Evolutionary conservation across 1,140 invertebrate genomes (phyloP).

Genomic region (Brachionus calyciflorus): DNA sequence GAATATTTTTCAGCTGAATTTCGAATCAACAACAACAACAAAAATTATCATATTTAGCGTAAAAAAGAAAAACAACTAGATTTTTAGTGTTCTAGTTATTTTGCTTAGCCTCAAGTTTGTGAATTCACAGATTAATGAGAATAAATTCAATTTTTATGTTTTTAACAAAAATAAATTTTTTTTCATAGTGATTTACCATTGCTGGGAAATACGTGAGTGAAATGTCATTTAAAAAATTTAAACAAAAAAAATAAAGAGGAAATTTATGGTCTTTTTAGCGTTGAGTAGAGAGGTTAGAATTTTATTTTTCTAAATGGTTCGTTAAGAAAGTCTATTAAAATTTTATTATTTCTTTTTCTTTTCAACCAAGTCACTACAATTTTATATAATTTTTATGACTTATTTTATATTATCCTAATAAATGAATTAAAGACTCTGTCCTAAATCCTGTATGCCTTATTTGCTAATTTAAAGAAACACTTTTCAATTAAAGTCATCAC

Average conservation of each 20-base stretch:
- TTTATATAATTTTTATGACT: neutral
- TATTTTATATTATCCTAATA: too few relatives aligned
- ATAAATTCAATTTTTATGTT: slow-evolving; percentile 7
- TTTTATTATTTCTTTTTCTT: neutral
- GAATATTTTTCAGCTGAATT: neutral
- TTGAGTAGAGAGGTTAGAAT: too few relatives aligned
- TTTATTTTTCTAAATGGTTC: slow-evolving; percentile 10
- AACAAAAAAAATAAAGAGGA: too few relatives aligned
- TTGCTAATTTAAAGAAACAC: too few relatives aligned
- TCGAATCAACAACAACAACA: neutral
- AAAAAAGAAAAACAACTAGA: neutral
- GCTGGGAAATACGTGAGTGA: neutral
- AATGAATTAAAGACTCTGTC: too few relatives aligned
- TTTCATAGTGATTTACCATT: too few relatives aligned
- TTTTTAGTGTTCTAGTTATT: too few relatives aligned
- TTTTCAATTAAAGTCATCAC: too few relatives aligned
- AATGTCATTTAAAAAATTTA: slow-evolving; percentile 7
- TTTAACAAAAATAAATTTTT: too few relatives aligned
- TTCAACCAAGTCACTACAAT: neutral
- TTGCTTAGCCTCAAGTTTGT: too few relatives aligned
- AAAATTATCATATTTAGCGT: slow-evolving; percentile 40
- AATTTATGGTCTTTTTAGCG: too few relatives aligned
- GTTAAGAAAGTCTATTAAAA: neutral
- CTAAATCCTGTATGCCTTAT: too few relatives aligned
- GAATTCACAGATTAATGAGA: slow-evolving; percentile 31